These are phyloP conservation scores for Hydriomena furcata DNA, from an alignment of 2,888 invertebrate genomes.

Conservation along the genomic window DNA sequence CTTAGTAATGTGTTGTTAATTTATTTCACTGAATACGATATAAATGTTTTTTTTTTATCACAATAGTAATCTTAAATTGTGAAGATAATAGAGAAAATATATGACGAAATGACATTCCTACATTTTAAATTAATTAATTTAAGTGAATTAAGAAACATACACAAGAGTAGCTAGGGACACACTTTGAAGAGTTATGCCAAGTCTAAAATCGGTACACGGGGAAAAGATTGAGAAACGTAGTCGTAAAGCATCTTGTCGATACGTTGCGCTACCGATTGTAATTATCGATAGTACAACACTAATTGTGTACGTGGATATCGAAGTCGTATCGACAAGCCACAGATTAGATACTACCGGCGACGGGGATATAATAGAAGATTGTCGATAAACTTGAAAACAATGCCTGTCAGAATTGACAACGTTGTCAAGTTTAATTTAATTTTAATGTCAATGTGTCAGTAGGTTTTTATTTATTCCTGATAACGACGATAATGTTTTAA, in stretches of 20 bases:
- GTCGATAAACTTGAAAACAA: slow-evolving; percentile 34
- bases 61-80: too few relatives aligned
- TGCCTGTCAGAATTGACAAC: slow-evolving; percentile 24
- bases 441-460: slow-evolving; percentile 11
- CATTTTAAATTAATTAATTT: too few relatives aligned
- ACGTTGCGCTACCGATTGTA: slow-evolving; percentile 59
- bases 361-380: slow-evolving; percentile 45
- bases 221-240: slow-evolving; percentile 33
- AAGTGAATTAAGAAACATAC: too few relatives aligned
- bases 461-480: slow-evolving; percentile 3
- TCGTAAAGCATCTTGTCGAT: slow-evolving; percentile 38
- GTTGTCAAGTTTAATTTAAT: slow-evolving; percentile 15
- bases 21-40: too few relatives aligned
- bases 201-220: too few relatives aligned
- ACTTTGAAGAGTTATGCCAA: too few relatives aligned
- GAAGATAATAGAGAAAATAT: too few relatives aligned
- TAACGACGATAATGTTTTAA: too few relatives aligned
- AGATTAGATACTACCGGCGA: slow-evolving; percentile 23
- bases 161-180: too few relatives aligned
- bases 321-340: slow-evolving; percentile 40
- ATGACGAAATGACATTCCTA: too few relatives aligned
- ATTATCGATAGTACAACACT: slow-evolving; percentile 74
- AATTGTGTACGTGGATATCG: slow-evolving; percentile 60
- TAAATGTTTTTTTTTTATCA: too few relatives aligned
- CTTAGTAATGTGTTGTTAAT: too few relatives aligned